Conservation (phyloP, 2,888 invertebrate species). For the Drosophila infuscata region DNA sequence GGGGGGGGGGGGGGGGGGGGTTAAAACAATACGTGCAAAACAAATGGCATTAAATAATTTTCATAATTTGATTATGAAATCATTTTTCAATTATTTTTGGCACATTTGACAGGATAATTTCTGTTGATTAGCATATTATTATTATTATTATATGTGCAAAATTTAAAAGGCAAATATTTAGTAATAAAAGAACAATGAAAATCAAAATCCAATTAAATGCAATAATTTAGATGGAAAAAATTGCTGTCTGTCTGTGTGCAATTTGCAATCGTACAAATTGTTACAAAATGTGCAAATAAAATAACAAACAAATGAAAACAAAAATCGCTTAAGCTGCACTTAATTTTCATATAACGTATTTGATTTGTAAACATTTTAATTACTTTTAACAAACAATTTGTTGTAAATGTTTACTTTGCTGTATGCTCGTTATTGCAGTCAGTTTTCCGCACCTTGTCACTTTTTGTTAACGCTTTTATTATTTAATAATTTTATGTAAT, state of each 20-base stretch:
- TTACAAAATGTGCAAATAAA: not conserved
- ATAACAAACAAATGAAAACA: slow-evolving; percentile 15
- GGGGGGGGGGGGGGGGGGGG: too few relatives aligned
- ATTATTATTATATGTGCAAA: slow-evolving; percentile 7
- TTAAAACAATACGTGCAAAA: slow-evolving; percentile 10
- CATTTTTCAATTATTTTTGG: slow-evolving; percentile 42
- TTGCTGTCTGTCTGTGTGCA: not conserved
- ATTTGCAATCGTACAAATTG: slow-evolving; percentile 3
- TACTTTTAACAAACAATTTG: slow-evolving; percentile 47
- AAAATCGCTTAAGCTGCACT: slow-evolving; percentile 50
- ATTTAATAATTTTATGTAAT: slow-evolving; percentile 56
- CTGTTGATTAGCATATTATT: slow-evolving; percentile 37
- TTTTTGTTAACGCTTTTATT: slow-evolving; percentile 36
- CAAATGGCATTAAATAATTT: slow-evolving; percentile 20
- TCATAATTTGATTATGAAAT: slow-evolving; percentile 59
- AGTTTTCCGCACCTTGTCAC: slow-evolving; percentile 22
- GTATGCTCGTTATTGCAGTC: slow-evolving; percentile 38
- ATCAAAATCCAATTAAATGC: slow-evolving; percentile 39
- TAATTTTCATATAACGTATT: slow-evolving; percentile 57
- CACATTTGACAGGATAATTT: slow-evolving; percentile 28
- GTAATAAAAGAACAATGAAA: slow-evolving; percentile 24
- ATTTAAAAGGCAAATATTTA: not conserved
- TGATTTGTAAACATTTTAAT: slow-evolving; percentile 77
- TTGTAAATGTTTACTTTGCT: slow-evolving; percentile 43
- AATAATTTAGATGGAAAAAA: slow-evolving; percentile 26